Evolutionary conservation across 2,888 invertebrate species (phyloP).

Genomic region (Hipparchia semele): DNA sequence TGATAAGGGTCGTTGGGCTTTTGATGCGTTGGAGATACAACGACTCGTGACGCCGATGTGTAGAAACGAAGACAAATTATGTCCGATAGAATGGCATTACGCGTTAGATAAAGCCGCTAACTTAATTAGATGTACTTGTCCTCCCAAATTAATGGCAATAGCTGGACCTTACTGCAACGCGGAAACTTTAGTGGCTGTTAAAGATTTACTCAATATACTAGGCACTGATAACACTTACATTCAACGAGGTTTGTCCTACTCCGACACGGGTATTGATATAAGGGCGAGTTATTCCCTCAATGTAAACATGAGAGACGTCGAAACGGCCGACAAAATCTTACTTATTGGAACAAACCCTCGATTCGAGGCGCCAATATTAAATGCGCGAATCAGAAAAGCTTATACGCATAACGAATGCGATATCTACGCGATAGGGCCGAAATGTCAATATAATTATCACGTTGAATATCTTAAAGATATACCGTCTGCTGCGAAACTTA

Average conservation of each 20-base stretch:
- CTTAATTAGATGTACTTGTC: constrained; percentile 83
- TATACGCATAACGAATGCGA: constrained; percentile 94
- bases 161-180: constrained; percentile 69
- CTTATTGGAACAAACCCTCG: constrained; percentile 98
- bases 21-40: constrained; percentile 98
- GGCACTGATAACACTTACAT: constrained; percentile 66
- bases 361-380: constrained; percentile 97
- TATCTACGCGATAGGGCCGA: constrained; percentile 93
- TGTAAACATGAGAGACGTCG: constrained; percentile 88
- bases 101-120: constrained; percentile 89
- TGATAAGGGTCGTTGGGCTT: constrained; percentile 98
- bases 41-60: constrained; percentile 96
- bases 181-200: constrained; percentile 69
- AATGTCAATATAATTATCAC: constrained; percentile 93
- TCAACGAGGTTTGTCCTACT: constrained; percentile 57
- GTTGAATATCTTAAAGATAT: constrained; percentile 56
- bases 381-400: constrained; percentile 96
- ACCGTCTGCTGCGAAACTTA: constrained; percentile 38
- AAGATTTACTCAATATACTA: constrained; percentile 68
- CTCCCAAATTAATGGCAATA: constrained; percentile 77
- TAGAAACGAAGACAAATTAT: constrained; percentile 87
- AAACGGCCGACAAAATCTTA: constrained; percentile 91
- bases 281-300: constrained; percentile 68
- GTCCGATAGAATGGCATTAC: constrained; percentile 95
- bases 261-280: constrained; percentile 54